Evolutionary conservation across 35 echinoderm and acorn worm species (phyloP), one percentile per base, ranked within the genome.

Genomic region (Antedon bifida): DNA sequence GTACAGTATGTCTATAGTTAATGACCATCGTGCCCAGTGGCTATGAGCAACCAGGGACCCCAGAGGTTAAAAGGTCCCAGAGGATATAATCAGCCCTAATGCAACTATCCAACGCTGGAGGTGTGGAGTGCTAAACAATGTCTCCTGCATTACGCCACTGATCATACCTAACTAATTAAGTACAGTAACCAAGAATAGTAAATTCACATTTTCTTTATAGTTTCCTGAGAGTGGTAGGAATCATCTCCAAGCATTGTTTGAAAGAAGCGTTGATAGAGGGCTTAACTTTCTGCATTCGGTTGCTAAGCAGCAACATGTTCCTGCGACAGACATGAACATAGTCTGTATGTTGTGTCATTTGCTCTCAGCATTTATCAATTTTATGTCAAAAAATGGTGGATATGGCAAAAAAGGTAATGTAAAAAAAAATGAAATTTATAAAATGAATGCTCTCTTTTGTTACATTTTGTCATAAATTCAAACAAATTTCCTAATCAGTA

Each of bases 181-280:
- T n/a, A n/a, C n/a, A n/a, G n/a, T n/a, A n/a, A n/a, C 38, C 38
- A 7, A 42, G 14, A 42, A 42, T 42, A 42, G 5, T 42, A 7
- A 42, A 4, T 42, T 42, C 14, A 4, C 14, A 42, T 14, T 42
- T 42, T 42, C 14, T 42, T 42, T 79, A 4, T 77, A 96, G 93
- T 86, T 96, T 79, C 93, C 93, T 73, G 89, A 89, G 31, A 88
- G 89, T 84, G 93, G 93, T 16, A 96, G 91, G 76, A 83, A 84
- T 30, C 93, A 96, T 45, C 75, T 96, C 3, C 87, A 73, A 28
- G 89, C 86, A 0, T 75, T 96, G 23, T 96, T 91, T 89, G 93
- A 96, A 36, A 96, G 89, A 87, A 96, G 93, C 42, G 74, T 96
- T 36, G 93, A 96, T 82, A 84, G 86, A 77, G 93, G 93, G 0